phyloP scores from a whole-genome alignment of 2,797 vertebrate genomes.

The Simalia tracyae region DNA sequence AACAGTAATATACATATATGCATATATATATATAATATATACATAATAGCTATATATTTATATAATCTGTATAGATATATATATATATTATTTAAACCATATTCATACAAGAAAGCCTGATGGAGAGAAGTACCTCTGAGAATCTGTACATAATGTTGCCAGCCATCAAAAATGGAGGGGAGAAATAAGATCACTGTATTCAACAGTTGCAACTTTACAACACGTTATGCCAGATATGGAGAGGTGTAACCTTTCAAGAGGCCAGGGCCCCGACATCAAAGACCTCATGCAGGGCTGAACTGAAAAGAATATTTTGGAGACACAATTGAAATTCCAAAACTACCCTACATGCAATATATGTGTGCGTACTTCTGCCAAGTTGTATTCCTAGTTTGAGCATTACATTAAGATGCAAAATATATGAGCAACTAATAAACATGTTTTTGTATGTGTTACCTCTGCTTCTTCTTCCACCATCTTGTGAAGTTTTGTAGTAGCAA shows the following conservation, averaged over 20 bases:
- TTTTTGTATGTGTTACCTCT: conserved; percentile 57
- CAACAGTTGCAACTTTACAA: conserved; percentile 11
- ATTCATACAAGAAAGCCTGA: conserved; percentile 51
- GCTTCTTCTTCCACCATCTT: conserved; percentile 12
- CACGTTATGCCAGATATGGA: conserved; percentile 4
- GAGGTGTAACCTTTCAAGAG: background rate
- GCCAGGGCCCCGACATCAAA: conserved; percentile 41
- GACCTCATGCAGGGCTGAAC: conserved; percentile 40
- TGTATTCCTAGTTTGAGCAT: conserved; percentile 61
- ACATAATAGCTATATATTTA: conserved; percentile 56
- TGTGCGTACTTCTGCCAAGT: conserved; percentile 59
- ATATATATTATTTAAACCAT: conserved; percentile 20
- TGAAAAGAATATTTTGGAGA: conserved; percentile 39
- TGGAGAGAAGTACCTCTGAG: conserved; percentile 33
- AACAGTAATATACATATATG: conserved; percentile 61
- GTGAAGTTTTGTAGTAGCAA: background rate
- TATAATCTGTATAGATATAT: conserved; percentile 18
- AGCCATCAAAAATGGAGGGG: conserved; percentile 32
- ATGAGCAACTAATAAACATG: conserved; percentile 58
- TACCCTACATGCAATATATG: conserved; percentile 51
- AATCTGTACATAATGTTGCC: conserved; percentile 45
- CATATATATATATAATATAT: conserved; percentile 58
- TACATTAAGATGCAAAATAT: conserved; percentile 56
- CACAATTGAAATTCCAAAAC: conserved; percentile 32
- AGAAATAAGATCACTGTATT: conserved; percentile 13